Percentiles rank a stretch among this genome's conserved stretches.
Conservation (phyloP, 2,888 invertebrate genomes). For the Athetis lepigone region DNA sequence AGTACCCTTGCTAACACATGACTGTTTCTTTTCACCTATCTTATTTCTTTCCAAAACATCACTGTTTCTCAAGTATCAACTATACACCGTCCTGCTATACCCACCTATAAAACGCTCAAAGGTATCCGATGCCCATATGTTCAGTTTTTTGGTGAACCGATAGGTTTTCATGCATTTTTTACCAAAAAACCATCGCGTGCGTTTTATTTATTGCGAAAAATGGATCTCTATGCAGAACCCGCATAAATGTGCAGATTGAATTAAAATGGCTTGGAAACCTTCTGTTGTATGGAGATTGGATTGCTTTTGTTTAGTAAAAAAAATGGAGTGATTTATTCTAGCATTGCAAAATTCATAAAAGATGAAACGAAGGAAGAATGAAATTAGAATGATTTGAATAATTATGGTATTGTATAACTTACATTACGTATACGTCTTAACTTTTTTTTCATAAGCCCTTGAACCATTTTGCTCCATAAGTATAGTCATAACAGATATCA, state of each 20-base stretch:
- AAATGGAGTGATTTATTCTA: not conserved
- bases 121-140: conserved; percentile 70
- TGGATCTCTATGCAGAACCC: conserved; percentile 64
- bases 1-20: too few species aligned
- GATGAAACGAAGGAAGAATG: too few species aligned
- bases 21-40: not conserved
- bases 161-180: conserved; percentile 69
- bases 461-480: too few species aligned
- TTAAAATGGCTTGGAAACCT: conserved; percentile 17
- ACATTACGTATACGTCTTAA: too few species aligned
- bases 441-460: too few species aligned
- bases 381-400: too few species aligned
- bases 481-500: too few species aligned
- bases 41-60: not conserved
- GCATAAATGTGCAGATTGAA: conserved; percentile 63
- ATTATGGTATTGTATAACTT: too few species aligned
- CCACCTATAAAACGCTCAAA: conserved; percentile 46
- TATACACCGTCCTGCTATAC: conserved; percentile 22
- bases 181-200: conserved; percentile 59
- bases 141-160: conserved; percentile 69
- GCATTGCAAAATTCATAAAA: too few species aligned
- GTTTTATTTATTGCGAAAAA: conserved; percentile 68
- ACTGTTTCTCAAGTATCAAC: conserved; percentile 43
- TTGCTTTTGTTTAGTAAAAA: conserved; percentile 2
- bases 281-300: conserved; percentile 3